Conservation (phyloP, 2,888 invertebrate genomes). For the Tipula unca region DNA sequence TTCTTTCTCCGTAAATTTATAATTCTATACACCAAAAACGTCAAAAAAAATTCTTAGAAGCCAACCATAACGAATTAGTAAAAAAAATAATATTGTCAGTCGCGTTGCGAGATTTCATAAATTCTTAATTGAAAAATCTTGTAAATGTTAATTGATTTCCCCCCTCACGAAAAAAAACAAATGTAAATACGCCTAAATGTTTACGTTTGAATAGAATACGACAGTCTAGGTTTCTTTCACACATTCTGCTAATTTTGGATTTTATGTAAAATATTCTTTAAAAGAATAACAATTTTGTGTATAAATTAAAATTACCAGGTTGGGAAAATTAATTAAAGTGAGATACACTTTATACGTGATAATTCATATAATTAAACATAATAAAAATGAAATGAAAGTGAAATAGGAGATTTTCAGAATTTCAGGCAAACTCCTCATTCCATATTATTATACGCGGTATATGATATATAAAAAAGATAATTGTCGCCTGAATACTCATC, state of each 20-base stretch:
- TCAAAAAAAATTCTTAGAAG: not conserved
- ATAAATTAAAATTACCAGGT: not conserved
- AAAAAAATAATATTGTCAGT: not conserved
- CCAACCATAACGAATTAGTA: not conserved
- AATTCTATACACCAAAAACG: not conserved
- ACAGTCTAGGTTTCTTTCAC: too few relatives aligned
- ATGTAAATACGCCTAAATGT: not conserved
- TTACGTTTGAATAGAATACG: not conserved
- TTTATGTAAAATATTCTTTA: not conserved
- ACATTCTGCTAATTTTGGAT: not conserved
- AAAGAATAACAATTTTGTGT: not conserved
- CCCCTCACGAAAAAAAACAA: not conserved
- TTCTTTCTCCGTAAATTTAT: not conserved
- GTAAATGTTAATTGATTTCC: not conserved
- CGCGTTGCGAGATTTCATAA: not conserved
- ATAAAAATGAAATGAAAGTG: not conserved
- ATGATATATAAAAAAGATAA: not conserved
- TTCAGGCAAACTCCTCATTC: not conserved
- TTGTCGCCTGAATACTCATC: not conserved
- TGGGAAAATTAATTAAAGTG: not conserved
- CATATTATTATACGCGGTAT: not conserved
- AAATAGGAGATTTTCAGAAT: not conserved
- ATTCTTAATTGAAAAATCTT: not conserved
- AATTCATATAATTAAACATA: not conserved
- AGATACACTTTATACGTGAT: not conserved